Base-by-base conservation (phyloP, 2,113 vertebrate genomes). In the Gulo gulo region DNA sequence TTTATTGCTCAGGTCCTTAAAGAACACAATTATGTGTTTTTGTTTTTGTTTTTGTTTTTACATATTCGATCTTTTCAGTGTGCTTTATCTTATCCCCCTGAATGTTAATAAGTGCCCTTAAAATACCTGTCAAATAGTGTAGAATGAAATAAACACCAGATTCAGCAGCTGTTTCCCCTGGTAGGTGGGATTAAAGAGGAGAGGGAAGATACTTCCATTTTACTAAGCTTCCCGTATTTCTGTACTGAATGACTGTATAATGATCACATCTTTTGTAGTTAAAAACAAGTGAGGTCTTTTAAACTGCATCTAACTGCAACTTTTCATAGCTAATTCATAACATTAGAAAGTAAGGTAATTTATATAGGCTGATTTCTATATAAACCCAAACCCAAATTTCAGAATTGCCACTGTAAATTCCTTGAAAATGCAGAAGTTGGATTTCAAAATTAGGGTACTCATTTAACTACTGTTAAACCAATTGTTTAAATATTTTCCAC, bases 371-470 rank as follows among this genome's bases (percentile, higher is more conserved):
- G 12, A 94, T 89, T 93, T 96, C 31, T 55, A 86, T 63, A 71
- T 73, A 95, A 93, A 83, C 63, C 47, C 11, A 76, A 52, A 94
- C 16, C 92, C 59, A 91, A 57, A 79, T 57, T 91, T 95, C 73
- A 93, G 57, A 97, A 83, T 83, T 78, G 55, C 16, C 26, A 59
- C 15, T 52, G 4, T 88, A 9, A 92, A 90, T 74, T 92, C 55
- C 4, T 20, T 88, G 16, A 94, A 83, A 4, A 96, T 2, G 80
- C 18, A 52, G 47, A 97, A 85, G 20, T 24, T 84, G 47, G 4
- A n/a, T 96, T 31, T 65, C 23, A n/a, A n/a, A 81, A 76, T 84
- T 71, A 94, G 23, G 20, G 4, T 21, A 67, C 20, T 74, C 36
- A 95, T 14, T 63, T 88, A 86, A 90, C 34, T n/a, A 94, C 59